A percentile compares a stretch with the other conserved stretches of the same genome.
Conservation (phyloP, 1,140 invertebrate species). For the Leptopilina boulardi region DNA sequence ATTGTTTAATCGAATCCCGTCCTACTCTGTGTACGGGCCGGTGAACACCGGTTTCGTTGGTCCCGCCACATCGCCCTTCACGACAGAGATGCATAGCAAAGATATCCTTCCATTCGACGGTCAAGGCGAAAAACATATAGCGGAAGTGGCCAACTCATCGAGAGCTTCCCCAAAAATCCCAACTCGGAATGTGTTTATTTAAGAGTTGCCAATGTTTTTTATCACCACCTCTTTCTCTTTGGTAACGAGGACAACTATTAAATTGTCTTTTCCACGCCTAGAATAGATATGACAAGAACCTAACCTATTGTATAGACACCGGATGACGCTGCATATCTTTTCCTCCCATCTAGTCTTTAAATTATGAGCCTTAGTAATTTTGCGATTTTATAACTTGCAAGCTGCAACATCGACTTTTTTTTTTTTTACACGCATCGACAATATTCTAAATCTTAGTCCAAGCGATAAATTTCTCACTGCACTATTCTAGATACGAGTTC, state of each 20-base stretch:
- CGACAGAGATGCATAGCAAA: slow-evolving; percentile 44
- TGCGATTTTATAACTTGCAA: background rate
- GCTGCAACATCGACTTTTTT: background rate
- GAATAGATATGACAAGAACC: background rate
- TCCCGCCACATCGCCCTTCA: slow-evolving; percentile 41
- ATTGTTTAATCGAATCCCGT: slow-evolving; percentile 70
- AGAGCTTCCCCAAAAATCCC: no score
- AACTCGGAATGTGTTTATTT: no score
- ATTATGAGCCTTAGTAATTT: slow-evolving; percentile 21
- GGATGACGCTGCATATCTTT: background rate
- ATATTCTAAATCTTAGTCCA: background rate
- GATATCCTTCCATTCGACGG: slow-evolving; percentile 33
- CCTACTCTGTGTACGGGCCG: slow-evolving; percentile 37
- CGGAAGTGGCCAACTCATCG: slow-evolving; percentile 44
- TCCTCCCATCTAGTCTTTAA: background rate
- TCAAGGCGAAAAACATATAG: slow-evolving; percentile 47
- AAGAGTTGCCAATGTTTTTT: no score
- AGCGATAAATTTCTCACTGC: background rate
- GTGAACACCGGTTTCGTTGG: slow-evolving; percentile 44
- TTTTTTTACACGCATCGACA: background rate
- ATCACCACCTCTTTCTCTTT: no score
- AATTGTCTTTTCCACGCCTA: background rate
- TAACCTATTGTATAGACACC: background rate
- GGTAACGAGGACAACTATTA: slow-evolving; percentile 1
- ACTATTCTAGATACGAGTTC: background rate